phyloP scores from a whole-genome alignment of 2,888 invertebrate genomes.

The Amiota communis region DNA sequence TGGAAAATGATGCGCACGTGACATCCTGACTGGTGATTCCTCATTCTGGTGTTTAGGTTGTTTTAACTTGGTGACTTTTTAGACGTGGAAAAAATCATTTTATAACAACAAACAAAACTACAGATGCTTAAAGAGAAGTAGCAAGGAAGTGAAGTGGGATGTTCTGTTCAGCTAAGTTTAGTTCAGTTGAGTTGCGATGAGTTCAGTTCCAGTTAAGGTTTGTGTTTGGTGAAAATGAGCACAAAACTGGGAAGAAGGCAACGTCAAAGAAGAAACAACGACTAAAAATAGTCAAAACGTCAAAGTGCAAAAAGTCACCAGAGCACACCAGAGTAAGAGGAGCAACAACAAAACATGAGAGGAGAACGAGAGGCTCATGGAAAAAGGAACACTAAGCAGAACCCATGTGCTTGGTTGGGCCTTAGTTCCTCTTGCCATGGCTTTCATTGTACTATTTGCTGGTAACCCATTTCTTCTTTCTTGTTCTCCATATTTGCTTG shows the following conservation, averaged over 20 bases:
- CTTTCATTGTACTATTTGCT: no score
- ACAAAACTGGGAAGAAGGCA: not conserved
- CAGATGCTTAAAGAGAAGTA: no score
- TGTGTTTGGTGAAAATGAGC: not conserved
- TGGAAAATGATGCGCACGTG: constrained; percentile 63
- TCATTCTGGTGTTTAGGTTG: not conserved
- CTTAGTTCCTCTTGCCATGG: no score
- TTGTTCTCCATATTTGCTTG: not conserved
- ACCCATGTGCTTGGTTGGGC: not conserved
- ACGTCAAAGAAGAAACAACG: no score
- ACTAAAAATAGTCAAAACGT: not conserved
- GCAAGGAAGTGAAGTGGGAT: no score
- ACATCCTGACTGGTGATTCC: constrained; percentile 49
- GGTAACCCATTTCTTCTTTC: not conserved
- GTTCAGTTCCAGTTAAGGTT: not conserved
- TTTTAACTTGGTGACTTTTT: no score
- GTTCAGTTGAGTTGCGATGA: constrained; percentile 7
- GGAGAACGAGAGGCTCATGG: not conserved
- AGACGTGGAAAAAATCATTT: no score
- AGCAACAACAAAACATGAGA: not conserved
- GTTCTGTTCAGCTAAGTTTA: not conserved
- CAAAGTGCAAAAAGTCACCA: constrained; percentile 30
- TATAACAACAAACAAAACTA: not conserved
- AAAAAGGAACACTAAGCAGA: not conserved
- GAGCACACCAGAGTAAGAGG: constrained; percentile 28